A percentile compares a stretch with the other conserved stretches of the same genome.
These are phyloP conservation scores for Sphenodon punctatus DNA, from an alignment of 2,797 vertebrate species.

Conservation along the genomic window DNA sequence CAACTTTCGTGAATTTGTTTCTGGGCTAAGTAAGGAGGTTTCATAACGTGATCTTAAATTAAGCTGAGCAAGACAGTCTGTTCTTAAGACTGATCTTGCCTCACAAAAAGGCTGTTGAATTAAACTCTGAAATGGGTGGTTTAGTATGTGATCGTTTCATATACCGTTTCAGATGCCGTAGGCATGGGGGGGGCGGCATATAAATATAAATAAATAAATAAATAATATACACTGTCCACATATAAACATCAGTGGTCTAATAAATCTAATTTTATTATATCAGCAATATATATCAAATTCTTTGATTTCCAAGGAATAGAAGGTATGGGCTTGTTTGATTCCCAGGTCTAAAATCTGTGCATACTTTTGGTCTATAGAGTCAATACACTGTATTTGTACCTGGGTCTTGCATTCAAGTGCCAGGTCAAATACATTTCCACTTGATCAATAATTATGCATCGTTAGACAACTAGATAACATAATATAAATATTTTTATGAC, in stretches of 20 bases:
- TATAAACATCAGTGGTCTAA: not conserved
- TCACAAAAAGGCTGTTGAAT: not conserved
- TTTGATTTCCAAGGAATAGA: not conserved
- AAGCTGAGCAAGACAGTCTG: fast-evolving
- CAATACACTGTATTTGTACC: not conserved
- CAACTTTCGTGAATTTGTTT: conserved; percentile 96
- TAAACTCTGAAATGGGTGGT: not conserved
- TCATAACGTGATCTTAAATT: not conserved
- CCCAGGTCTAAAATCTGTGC: not conserved
- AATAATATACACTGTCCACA: too few relatives aligned
- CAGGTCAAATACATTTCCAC: not conserved
- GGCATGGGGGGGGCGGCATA: too few relatives aligned
- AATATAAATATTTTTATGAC: not conserved
- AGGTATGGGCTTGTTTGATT: not conserved
- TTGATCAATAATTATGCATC: not conserved
- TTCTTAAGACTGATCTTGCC: not conserved
- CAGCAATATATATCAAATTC: too few relatives aligned
- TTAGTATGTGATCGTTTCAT: not conserved
- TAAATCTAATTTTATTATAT: not conserved
- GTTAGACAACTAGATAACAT: too few relatives aligned
- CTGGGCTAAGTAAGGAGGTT: conserved; percentile 84
- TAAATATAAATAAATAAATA: too few relatives aligned
- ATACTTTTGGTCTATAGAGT: not conserved
- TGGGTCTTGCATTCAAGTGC: fast-evolving
- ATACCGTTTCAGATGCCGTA: too few relatives aligned